Evolutionary conservation across 2,888 invertebrate species (phyloP).

Genomic region (Tanytarsus gracilentus): DNA sequence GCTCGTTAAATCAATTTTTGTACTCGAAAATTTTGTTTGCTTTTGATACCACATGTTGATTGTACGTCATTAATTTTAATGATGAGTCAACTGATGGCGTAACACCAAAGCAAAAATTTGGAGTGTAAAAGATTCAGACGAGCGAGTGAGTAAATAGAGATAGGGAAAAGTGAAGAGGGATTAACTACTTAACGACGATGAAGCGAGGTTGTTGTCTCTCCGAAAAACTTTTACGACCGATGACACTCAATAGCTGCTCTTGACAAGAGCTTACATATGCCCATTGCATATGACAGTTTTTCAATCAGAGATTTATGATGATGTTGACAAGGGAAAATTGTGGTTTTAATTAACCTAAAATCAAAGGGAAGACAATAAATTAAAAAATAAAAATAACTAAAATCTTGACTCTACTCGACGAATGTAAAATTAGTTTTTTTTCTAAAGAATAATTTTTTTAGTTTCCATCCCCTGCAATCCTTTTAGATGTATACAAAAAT

Average conservation of each 20-base stretch:
- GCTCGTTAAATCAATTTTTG: constrained; percentile 8
- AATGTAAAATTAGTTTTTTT: too few relatives aligned
- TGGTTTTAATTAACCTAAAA: too few relatives aligned
- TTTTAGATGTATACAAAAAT: too few relatives aligned
- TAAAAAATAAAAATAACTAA: too few relatives aligned
- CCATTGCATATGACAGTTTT: too few relatives aligned
- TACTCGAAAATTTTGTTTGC: constrained; percentile 4
- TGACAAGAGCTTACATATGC: constrained; percentile 2
- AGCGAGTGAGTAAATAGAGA: constrained; percentile 6
- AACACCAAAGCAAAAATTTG: not conserved
- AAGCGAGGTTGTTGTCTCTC: not conserved
- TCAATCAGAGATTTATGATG: too few relatives aligned
- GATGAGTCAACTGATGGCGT: not conserved
- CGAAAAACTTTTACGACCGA: not conserved
- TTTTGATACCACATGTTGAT: constrained; percentile 25
- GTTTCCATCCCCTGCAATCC: too few relatives aligned
- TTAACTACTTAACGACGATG: not conserved
- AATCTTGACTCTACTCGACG: too few relatives aligned
- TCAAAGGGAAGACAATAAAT: too few relatives aligned
- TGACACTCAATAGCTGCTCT: not conserved
- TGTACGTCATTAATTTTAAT: constrained; percentile 26
- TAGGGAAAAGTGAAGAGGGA: not conserved
- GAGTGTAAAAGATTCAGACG: not conserved
- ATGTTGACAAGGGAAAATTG: too few relatives aligned
- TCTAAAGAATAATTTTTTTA: too few relatives aligned